These are phyloP conservation scores for Pterocles burchelli DNA, from an alignment of 2,113 vertebrate species.

Conservation along the genomic window DNA sequence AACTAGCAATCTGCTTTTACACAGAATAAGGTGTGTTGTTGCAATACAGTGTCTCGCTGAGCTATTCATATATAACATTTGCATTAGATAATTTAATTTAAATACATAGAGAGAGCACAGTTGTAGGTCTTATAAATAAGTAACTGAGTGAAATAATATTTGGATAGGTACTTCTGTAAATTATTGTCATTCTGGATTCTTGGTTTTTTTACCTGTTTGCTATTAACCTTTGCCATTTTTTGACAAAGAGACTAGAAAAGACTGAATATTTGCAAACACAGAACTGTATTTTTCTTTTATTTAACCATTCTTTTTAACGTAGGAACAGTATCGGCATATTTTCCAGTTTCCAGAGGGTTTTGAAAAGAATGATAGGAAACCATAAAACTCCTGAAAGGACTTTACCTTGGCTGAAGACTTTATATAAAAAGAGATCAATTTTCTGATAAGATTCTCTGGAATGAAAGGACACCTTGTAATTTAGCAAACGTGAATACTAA, in stretches of 20 bases:
- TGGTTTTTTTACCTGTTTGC: slow-evolving; percentile 2
- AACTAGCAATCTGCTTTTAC: slow-evolving; percentile 65
- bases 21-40: slow-evolving; percentile 25
- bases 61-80: slow-evolving; percentile 64
- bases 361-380: slow-evolving; percentile 59
- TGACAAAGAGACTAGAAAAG: slow-evolving; percentile 25
- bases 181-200: slow-evolving; percentile 36
- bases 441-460: slow-evolving; percentile 78
- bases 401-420: slow-evolving; percentile 66
- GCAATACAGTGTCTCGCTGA: slow-evolving; percentile 58
- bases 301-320: slow-evolving; percentile 20
- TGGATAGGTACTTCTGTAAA: slow-evolving; percentile 36
- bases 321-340: slow-evolving; percentile 70
- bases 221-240: slow-evolving; percentile 55
- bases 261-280: neutral
- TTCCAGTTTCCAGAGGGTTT: slow-evolving; percentile 63
- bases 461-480: slow-evolving; percentile 72
- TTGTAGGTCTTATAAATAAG: neutral
- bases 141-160: neutral
- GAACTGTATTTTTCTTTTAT: slow-evolving; percentile 49
- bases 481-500: slow-evolving; percentile 70
- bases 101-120: slow-evolving; percentile 43
- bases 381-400: slow-evolving; percentile 43
- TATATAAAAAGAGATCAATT: slow-evolving; percentile 76
- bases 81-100: slow-evolving; percentile 77